Percentiles rank a stretch among this genome's conserved stretches.
Evolutionary conservation across 1,140 invertebrate species (phyloP).

Genomic region (Trypoxylus dichotomus): DNA sequence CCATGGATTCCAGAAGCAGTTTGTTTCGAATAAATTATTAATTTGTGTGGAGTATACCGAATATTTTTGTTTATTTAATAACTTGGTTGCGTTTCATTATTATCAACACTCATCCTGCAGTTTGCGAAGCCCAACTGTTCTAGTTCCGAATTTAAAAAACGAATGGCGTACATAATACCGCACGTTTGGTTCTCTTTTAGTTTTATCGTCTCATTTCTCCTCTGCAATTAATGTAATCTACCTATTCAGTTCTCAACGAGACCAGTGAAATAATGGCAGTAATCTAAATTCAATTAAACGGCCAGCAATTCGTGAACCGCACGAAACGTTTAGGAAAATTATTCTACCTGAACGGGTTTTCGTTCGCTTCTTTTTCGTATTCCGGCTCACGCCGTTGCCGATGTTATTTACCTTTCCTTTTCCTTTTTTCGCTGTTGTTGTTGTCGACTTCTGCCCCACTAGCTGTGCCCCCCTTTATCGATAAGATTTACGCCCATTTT

Average conservation of each 20-base stretch:
- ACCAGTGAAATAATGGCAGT: neutral
- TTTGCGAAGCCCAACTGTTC: too few species aligned
- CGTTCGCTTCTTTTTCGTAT: neutral
- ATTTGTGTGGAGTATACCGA: too few species aligned
- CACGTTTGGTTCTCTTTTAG: too few species aligned
- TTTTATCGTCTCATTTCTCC: neutral
- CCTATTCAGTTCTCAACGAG: neutral
- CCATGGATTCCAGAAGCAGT: too few species aligned
- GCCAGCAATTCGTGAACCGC: neutral
- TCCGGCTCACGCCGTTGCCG: neutral
- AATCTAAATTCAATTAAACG: neutral
- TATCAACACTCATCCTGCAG: too few species aligned
- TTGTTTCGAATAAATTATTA: too few species aligned
- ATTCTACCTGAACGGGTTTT: neutral
- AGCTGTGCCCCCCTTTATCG: neutral
- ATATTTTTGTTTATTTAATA: too few species aligned
- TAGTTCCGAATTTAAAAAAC: too few species aligned
- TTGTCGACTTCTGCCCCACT: neutral
- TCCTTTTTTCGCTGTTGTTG: neutral
- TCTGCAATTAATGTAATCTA: neutral
- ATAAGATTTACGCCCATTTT: neutral
- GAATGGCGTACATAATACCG: too few species aligned
- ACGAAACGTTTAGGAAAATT: neutral
- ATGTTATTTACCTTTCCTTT: neutral
- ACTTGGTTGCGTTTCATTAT: too few species aligned